A percentile compares a stretch with the other conserved stretches of the same genome.
These are phyloP conservation scores for Colossoma macropomum DNA, from an alignment of 2,113 vertebrate species.

Conservation along the genomic window DNA sequence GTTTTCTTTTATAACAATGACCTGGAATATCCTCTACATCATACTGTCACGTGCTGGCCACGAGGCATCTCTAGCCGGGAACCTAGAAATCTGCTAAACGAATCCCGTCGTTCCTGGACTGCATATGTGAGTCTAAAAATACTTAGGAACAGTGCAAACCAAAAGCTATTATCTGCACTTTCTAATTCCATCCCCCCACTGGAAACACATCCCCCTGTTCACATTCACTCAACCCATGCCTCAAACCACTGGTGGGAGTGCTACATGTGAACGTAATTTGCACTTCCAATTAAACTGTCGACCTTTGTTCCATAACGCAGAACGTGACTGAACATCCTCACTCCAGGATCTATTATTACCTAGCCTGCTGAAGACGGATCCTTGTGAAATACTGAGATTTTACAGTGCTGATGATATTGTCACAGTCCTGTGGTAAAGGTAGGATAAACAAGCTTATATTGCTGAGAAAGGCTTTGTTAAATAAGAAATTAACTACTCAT, in stretches of 20 bases:
- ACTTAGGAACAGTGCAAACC: conserved; percentile 55
- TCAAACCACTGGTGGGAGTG: conserved; percentile 86
- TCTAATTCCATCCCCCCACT: conserved; percentile 55
- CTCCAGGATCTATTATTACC: conserved; percentile 74
- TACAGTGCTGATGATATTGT: neutral
- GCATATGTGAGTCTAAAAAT: conserved; percentile 67
- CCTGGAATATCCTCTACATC: conserved; percentile 28
- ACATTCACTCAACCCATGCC: conserved; percentile 64
- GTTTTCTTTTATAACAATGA: conserved; percentile 12
- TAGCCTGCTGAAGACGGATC: conserved; percentile 42
- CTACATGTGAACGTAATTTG: conserved; percentile 88
- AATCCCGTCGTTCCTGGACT: conserved; percentile 55
- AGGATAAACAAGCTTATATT: neutral
- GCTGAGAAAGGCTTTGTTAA: conserved; percentile 5
- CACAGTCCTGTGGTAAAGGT: neutral
- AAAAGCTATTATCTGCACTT: conserved; percentile 62
- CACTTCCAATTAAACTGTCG: conserved; percentile 94
- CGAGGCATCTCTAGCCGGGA: neutral
- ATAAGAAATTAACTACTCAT: neutral
- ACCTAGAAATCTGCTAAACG: conserved; percentile 40
- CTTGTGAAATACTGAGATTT: conserved; percentile 33
- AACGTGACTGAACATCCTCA: conserved; percentile 79
- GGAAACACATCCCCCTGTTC: conserved; percentile 54
- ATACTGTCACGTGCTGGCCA: neutral
- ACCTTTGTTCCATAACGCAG: conserved; percentile 86